These are phyloP conservation scores for Hipparchia sbordonii DNA, from an alignment of 2,888 invertebrate genomes.

Conservation along the genomic window DNA sequence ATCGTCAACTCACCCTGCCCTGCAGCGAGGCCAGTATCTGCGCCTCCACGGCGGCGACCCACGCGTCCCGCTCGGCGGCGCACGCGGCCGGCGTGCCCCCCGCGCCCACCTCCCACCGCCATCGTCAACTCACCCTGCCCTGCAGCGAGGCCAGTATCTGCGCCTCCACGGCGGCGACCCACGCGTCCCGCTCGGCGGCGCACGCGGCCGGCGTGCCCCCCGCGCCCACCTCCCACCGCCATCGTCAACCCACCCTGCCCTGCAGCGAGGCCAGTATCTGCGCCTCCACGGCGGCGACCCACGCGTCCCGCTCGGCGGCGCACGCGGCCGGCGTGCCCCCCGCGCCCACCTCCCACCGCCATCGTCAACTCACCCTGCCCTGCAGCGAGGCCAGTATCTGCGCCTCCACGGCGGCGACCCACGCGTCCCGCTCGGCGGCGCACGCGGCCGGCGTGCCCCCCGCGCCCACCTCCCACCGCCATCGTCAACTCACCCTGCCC, in stretches of 20 bases:
- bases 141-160: too few relatives aligned
- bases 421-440: constrained; percentile 88
- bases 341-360: constrained; percentile 96
- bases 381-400: constrained; percentile 92
- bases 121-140: constrained; percentile 56
- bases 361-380: constrained; percentile 93
- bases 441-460: constrained; percentile 68
- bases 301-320: constrained; percentile 88
- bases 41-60: constrained; percentile 97
- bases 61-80: constrained; percentile 88
- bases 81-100: constrained; percentile 68
- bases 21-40: constrained; percentile 96
- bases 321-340: constrained; percentile 67
- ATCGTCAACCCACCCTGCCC: constrained; percentile 87
- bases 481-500: constrained; percentile 56
- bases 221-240: too few relatives aligned
- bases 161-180: too few relatives aligned
- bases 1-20: constrained; percentile 83
- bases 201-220: too few relatives aligned
- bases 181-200: too few relatives aligned
- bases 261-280: constrained; percentile 96
- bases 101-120: constrained; percentile 96
- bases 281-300: constrained; percentile 97
- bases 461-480: constrained; percentile 96
- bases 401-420: constrained; percentile 97